A percentile compares a stretch with the other conserved stretches of the same genome.
Evolutionary conservation across 2,113 vertebrate species (phyloP).

Genomic region (Lophura nycthemera): DNA sequence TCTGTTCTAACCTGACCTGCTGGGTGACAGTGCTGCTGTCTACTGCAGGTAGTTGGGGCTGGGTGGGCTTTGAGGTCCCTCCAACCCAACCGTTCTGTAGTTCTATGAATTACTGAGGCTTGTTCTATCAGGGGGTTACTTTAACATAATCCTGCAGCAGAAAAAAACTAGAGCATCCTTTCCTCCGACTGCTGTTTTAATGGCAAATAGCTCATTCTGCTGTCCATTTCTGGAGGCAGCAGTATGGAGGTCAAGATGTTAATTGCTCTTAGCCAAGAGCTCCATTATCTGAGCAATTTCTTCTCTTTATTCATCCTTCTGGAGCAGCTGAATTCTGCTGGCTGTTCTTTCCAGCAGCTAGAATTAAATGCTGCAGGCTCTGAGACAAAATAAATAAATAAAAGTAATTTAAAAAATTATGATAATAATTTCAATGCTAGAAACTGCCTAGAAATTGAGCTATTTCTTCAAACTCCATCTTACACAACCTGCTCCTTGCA

Average conservation of each 20-base stretch:
- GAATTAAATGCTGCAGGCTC: not conserved
- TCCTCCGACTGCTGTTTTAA: not conserved
- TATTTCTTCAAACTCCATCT: not conserved
- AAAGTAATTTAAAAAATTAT: no score
- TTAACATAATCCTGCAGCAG: not conserved
- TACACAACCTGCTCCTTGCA: not conserved
- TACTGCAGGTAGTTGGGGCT: no score
- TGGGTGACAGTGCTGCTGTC: not conserved
- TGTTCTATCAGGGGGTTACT: not conserved
- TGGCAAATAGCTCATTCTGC: accelerated
- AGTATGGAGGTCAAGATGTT: not conserved
- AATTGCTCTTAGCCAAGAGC: not conserved
- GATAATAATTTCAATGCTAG: not conserved
- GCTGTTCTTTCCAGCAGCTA: not conserved
- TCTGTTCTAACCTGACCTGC: not conserved
- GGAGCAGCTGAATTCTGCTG: not conserved
- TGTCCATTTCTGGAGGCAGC: not conserved
- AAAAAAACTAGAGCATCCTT: not conserved
- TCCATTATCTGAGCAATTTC: not conserved
- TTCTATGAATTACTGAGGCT: not conserved
- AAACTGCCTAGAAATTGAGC: not conserved
- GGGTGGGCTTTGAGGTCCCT: not conserved
- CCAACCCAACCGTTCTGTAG: not conserved
- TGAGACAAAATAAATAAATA: not conserved
- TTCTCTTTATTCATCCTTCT: not conserved